Base-by-base conservation (phyloP, 2,113 vertebrate genomes). In the Tylochromis polylepis region DNA sequence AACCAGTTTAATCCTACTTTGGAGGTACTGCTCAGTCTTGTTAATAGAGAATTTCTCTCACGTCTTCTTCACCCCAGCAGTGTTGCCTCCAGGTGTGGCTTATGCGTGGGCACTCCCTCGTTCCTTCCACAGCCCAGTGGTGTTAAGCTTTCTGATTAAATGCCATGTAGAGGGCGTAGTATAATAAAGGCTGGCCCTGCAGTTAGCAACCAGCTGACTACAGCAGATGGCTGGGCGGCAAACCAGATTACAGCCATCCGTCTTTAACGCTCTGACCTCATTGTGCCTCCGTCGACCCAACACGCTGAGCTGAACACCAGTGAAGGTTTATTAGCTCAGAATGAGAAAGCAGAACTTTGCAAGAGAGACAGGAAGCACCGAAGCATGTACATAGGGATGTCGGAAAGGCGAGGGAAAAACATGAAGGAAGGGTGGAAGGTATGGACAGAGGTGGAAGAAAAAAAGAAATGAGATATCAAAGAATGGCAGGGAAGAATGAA, bases 161-260 rank as follows among this genome's bases (percentile, higher is more conserved):
- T 90, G 91, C 83, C 88, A 85, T 87, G 79, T 87, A 83, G 75
- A 87, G 83, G 85, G 60, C 5, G 53, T 81, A 58, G 78, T 86
- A 91, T 84, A 94, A 91, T 90, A 91, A 92, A 92, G 89, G 83
- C 90, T 70, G 60, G 89, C 86, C 81, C 85, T 78, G 90, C 90
- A 85, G 90, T 94, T 87, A 94, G 92, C 89, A 85, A 87, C 46
- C 91, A 93, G 93, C 94, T 95, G 95, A 95, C 93, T 91, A 38
- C 83, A 93, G 93, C 95, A 96, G 95, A 95, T 96, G 95, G 94
- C 89, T 34, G 20, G 87, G 90, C 86, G 51, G 82, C 93, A 93
- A 91, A 94, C 92, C 83, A 94, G 95, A 96, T 96, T 94, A 95
- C 83, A 91, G 80, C 87, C 90, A 94, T 95, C 87, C 86, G 81